Base-by-base conservation (phyloP, 2,888 invertebrate species). In the Cerceris ruficornis region DNA sequence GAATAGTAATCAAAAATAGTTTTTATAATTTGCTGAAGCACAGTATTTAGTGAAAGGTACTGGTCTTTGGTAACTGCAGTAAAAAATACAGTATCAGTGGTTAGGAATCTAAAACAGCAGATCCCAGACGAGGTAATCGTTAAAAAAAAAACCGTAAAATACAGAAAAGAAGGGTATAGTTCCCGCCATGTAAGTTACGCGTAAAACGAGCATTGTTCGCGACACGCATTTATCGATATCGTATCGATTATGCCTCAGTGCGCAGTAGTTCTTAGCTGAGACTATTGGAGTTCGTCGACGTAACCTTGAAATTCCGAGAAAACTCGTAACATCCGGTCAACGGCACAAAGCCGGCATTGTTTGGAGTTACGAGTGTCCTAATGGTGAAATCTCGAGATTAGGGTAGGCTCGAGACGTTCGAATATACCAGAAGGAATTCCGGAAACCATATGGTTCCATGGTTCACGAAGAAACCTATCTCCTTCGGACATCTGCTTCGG, bases 401-500 rank as follows among this genome's bases (percentile, higher is more conserved):
- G 72, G 81, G 71, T 68, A 76, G 72, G 75, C 72, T 49, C 43
- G 43, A 52, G 7, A 39, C 28, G 39, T 46, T 54, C 14, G 68
- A 65, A 42, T 42, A 66, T 58, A 11, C 52, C 46, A 79, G 64
- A 59, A 28, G 67, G 50, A 69, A 75, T 72, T 68, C 71, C 72
- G 72, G 66, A 69, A 73, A 78, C 76, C 80, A 80, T 81, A 81
- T 76, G 80, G 80, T 58, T 55, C 14, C 14, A 41, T 43, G 11
- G 9, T 43, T 43, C 11, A 59, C 41, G 7, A n/a, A 52, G 39
- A 67, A 72, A 65, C 55, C 71, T 69, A 58, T 72, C 76, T 73
- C 76, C 76, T 76, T 64, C 9, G 54, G 80, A 80, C 81, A 81
- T 76, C 81, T 81, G 81, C 67, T 54, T 64, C 13, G 59, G 59